Evolutionary conservation across 2,113 vertebrate species (phyloP).

Genomic region (Scolopax mira): DNA sequence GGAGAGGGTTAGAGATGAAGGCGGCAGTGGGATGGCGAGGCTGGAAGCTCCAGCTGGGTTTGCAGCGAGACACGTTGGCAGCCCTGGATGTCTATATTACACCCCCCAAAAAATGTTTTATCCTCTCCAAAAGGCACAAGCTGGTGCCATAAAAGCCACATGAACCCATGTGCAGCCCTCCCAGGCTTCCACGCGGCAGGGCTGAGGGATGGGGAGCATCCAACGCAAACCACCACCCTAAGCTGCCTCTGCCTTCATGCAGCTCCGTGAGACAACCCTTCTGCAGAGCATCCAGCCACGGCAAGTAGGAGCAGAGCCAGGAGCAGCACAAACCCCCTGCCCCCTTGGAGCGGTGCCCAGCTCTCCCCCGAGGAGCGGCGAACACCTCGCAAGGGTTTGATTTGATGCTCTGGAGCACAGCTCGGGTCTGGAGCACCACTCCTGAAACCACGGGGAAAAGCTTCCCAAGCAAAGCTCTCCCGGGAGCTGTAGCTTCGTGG

Average conservation of each 20-base stretch:
- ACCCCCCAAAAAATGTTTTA: neutral
- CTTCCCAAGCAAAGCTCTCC: neutral
- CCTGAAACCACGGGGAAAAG: neutral
- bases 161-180: accelerated
- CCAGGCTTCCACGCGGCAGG: accelerated
- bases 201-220: neutral
- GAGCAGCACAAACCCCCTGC: neutral
- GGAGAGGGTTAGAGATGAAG: neutral
- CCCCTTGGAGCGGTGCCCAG: neutral
- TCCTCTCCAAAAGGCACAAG: neutral
- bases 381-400: neutral
- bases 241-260: neutral
- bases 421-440: neutral
- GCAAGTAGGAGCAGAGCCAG: neutral
- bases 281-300: neutral
- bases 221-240: accelerated
- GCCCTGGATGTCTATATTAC: neutral
- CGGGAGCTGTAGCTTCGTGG: accelerated
- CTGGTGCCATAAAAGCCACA: neutral
- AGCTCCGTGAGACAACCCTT: neutral
- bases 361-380: accelerated
- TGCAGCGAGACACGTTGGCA: accelerated
- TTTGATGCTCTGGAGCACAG: neutral
- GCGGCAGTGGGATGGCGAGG: neutral
- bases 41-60: neutral